Evolutionary conservation across 2,888 invertebrate genomes (phyloP).

Genomic region (Polietes domitor): DNA sequence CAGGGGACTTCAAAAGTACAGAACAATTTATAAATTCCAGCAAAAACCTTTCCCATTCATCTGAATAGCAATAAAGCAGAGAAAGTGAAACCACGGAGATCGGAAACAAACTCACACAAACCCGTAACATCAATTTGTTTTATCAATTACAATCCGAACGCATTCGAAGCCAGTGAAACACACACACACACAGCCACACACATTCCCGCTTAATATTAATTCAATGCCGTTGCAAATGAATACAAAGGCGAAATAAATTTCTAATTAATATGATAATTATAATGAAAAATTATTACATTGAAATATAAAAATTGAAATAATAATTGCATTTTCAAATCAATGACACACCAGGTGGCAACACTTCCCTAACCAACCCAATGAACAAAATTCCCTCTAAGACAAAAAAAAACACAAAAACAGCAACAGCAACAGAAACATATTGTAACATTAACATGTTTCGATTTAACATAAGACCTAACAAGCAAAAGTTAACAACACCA

Average conservation of each 20-base stretch:
- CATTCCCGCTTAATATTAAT: background rate
- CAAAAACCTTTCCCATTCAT: background rate
- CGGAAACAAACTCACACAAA: background rate
- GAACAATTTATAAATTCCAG: background rate
- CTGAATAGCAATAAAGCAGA: background rate
- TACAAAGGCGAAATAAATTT: slow-evolving; percentile 42
- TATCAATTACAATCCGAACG: background rate
- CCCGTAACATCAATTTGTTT: background rate
- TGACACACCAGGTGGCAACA: slow-evolving; percentile 61
- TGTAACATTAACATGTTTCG: slow-evolving; percentile 18
- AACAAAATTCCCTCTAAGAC: background rate
- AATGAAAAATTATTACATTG: slow-evolving; percentile 57
- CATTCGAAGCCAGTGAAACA: background rate
- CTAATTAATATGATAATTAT: slow-evolving; percentile 64
- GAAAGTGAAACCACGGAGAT: background rate
- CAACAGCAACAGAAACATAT: background rate
- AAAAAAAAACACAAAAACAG: background rate
- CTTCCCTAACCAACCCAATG: slow-evolving; percentile 50
- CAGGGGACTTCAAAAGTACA: background rate
- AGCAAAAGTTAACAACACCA: background rate
- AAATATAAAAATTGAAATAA: slow-evolving; percentile 31
- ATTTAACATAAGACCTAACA: slow-evolving; percentile 15
- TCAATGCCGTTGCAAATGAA: background rate
- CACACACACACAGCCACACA: background rate
- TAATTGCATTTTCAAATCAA: slow-evolving; percentile 53